phyloP scores from a whole-genome alignment of 2,888 invertebrate genomes.

The Magallana nippona region DNA sequence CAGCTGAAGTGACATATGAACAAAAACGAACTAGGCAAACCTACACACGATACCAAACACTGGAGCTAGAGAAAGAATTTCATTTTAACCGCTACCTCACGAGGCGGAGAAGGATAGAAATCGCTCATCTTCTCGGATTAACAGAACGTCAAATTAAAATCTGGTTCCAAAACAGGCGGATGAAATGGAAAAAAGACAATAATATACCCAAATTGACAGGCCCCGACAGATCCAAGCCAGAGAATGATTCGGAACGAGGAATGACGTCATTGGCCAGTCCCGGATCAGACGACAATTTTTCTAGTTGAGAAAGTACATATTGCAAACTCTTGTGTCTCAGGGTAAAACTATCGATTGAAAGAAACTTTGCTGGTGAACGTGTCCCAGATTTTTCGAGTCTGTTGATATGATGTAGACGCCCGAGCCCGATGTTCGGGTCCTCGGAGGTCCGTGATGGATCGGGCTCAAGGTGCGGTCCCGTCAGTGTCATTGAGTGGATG shows the following conservation, averaged over 20 bases:
- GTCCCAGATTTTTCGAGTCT: not conserved
- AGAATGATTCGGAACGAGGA: constrained; percentile 59
- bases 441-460: not conserved
- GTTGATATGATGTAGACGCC: not conserved
- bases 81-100: constrained; percentile 99
- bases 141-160: constrained; percentile 92
- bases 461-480: not conserved
- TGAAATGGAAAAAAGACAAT: constrained; percentile 87
- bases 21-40: constrained; percentile 98
- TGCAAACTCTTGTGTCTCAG: constrained; percentile 41
- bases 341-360: constrained; percentile 38
- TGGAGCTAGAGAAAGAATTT: constrained; percentile 98
- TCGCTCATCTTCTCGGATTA: constrained; percentile 97
- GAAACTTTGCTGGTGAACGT: not conserved
- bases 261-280: constrained; percentile 55
- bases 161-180: constrained; percentile 93
- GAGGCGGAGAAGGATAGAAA: constrained; percentile 97
- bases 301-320: constrained; percentile 41
- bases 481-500: constrained; percentile 24
- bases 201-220: constrained; percentile 74
- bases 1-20: constrained; percentile 80
- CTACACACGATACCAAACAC: constrained; percentile 97
- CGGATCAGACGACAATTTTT: constrained; percentile 58
- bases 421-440: not conserved
- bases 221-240: constrained; percentile 67